Base-by-base conservation (phyloP, 2,797 vertebrate genomes). In the Anabacerthia variegaticeps region DNA sequence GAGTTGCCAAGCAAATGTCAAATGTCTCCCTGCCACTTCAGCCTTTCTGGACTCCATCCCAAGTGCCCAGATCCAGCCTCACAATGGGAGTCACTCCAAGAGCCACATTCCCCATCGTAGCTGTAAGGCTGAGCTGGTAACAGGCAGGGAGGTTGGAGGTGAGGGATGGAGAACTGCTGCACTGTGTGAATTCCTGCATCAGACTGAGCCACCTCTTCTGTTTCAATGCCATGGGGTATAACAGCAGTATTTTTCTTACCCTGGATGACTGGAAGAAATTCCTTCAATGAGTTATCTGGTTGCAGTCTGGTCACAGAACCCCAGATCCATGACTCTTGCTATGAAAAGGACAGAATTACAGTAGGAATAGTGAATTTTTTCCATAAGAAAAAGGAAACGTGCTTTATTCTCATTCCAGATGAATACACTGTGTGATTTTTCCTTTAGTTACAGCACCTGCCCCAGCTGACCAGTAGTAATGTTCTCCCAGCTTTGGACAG, bases 401-500 rank as follows among this genome's bases (percentile, higher is more conserved):
- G 66, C 46, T 75, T 65, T 58, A 13, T 52, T 72, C 61, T 68
- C 20, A 4, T 68, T 83, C 44, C 78, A 67, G 62, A 67, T 32
- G 26, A 54, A 54, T 3, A 2, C 13, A 43, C 30, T 1, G 1
- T 54, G 26, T 84, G 10, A 83, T 24, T 77, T 93, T 27, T 88
- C 36, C 88, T 95, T 69, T 28, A 96, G 94, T 10, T 97, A 15
- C 98, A 99, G 98, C 97, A 98, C 97, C 97, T 99, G 88, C 99
- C 99, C 30, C 99, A 99, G 97, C 97, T 99, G 86, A 99, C 99
- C 24, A 96, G 98, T 95, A 98, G 98, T 85, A 98, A 98, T 21
- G 72, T 98, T 95, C 98, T 99, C 81, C 99, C 99, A 44, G 97
- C 98, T 28, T 75, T 99, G 98, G 99, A 99, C 85, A 98, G 97